Base-by-base conservation (phyloP, 2,888 invertebrate genomes). In the Himalopsyche kuldschensis region DNA sequence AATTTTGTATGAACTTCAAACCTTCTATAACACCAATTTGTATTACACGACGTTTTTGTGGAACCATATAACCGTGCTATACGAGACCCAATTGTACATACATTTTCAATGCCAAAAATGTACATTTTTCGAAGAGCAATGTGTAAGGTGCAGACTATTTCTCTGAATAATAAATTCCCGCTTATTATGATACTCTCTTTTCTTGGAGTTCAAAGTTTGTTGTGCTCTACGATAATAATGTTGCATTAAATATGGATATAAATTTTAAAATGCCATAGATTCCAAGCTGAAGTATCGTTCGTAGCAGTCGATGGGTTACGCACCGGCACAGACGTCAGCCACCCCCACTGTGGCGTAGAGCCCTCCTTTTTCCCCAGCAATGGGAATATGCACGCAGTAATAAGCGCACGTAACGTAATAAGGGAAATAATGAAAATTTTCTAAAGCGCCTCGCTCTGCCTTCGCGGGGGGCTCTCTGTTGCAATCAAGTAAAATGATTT, bases 341-440 rank as follows among this genome's bases (percentile, higher is more conserved):
- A 31, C 76, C 81, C 41, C 69, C 78, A 15, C 55, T 55, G 63
- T 24, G 31, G 27, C 77, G 35, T 32, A 35, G 27, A 32, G 6
- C 10, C 46, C 69, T 35, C 69, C 55, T 30, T 69, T 69, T 69
- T 69, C 69, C 30, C 69, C 15, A 30, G 69, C 69, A 69, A 69
- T 69, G 69, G 69, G 69, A 69, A 27, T 69, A 69, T 69, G 69
- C 69, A 69, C 69, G 30, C 30, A 69, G 69, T 69, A 69, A 69
- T 69, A 69, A 69, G 69, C 69, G 69, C 69, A 80, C 31, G 80
- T 35, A 48, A 79, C 77, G 84, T 84, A 84, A 84, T 84, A 84
- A 84, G 84, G 80, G 82, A 84, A 84, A 84, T 84, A 84, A 84
- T 84, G 84, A 82, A 84, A 84, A 80, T 82, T 84, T 80, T 84